A percentile compares a stretch with the other conserved stretches of the same genome.
phyloP scores from a whole-genome alignment of 2,888 invertebrate genomes.

The Theristus sp. region DNA sequence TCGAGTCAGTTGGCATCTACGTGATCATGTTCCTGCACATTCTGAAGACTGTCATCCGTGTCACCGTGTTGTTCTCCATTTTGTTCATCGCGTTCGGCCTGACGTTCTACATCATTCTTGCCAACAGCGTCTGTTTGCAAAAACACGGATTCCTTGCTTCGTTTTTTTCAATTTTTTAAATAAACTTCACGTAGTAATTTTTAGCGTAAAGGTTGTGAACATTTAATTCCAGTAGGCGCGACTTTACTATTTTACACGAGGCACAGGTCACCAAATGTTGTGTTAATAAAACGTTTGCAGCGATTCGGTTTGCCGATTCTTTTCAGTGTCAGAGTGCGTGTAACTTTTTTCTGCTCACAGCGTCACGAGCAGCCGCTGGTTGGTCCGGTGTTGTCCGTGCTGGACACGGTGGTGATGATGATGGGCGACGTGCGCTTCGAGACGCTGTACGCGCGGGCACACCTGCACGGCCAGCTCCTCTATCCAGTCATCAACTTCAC shows the following conservation, averaged over 20 bases:
- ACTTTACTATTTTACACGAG: no score
- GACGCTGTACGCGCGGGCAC: not conserved
- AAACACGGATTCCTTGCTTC: no score
- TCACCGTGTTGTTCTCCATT: constrained; percentile 66
- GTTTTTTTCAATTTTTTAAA: no score
- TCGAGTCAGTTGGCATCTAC: constrained; percentile 63
- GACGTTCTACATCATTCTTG: constrained; percentile 40
- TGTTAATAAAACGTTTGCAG: no score
- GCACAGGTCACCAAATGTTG: no score
- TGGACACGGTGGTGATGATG: constrained; percentile 6
- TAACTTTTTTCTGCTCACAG: no score
- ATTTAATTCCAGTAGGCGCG: no score
- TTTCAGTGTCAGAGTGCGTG: no score
- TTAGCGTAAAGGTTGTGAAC: no score
- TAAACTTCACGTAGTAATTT: no score
- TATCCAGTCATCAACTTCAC: constrained; percentile 56
- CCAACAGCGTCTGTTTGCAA: no score
- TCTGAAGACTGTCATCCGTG: constrained; percentile 57
- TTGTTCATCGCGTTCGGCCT: constrained; percentile 73
- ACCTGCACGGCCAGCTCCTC: constrained; percentile 35
- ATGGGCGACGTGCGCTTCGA: constrained; percentile 9
- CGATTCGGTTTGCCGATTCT: no score
- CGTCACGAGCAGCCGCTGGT: not conserved
- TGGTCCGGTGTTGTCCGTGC: not conserved
- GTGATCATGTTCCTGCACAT: constrained; percentile 86